Evolutionary conservation across 1,140 invertebrate genomes (phyloP).

Genomic region (Bombus huntii): DNA sequence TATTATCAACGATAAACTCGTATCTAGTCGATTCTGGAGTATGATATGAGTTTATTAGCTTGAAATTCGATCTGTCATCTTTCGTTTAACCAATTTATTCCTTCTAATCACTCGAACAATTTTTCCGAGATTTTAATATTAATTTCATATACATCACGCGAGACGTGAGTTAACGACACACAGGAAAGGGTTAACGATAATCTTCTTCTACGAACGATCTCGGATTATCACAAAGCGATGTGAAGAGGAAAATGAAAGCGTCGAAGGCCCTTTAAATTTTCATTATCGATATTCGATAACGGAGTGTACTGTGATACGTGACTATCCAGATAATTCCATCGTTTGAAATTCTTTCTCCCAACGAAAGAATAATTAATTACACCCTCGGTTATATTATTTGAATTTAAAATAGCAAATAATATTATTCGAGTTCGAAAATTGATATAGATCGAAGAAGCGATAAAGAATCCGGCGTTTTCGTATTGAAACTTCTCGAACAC

Average conservation of each 20-base stretch:
- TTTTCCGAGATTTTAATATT: not conserved
- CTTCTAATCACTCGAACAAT: not conserved
- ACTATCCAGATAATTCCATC: slow-evolving; percentile 20
- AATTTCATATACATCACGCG: not conserved
- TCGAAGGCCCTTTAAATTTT: slow-evolving; percentile 55
- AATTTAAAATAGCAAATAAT: slow-evolving; percentile 5
- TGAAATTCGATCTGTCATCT: not conserved
- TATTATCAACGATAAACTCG: slow-evolving; percentile 28
- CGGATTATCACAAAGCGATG: slow-evolving; percentile 40
- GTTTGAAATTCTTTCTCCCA: slow-evolving; percentile 12
- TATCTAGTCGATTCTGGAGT: not conserved
- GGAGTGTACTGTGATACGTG: slow-evolving; percentile 29
- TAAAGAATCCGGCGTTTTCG: not conserved
- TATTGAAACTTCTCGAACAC: not conserved
- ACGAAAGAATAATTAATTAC: slow-evolving; percentile 1
- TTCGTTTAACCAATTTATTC: not conserved
- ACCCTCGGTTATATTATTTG: not conserved
- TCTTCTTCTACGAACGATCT: slow-evolving; percentile 12
- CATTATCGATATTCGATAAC: slow-evolving; percentile 59
- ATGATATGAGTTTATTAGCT: not conserved
- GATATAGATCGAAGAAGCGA: not conserved
- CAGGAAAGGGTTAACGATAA: slow-evolving; percentile 11
- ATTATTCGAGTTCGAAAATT: not conserved
- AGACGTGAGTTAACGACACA: not conserved
- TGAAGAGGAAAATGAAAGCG: slow-evolving; percentile 29